Evolutionary conservation across 2,113 vertebrate genomes (phyloP).

Genomic region (Montifringilla adamsi): DNA sequence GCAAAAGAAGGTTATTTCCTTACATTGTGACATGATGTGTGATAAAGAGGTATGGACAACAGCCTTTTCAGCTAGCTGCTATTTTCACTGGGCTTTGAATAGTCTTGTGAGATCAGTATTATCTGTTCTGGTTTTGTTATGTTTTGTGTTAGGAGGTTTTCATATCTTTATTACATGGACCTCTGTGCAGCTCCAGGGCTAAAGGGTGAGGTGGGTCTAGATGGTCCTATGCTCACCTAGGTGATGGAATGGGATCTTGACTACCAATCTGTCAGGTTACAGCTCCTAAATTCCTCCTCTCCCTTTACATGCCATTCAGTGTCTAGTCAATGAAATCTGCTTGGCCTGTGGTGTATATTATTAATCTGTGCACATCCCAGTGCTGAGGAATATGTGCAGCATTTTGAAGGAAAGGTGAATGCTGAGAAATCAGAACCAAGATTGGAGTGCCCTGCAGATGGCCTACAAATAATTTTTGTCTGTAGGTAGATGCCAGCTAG

Average conservation of each 20-base stretch:
- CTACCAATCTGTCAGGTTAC: background rate
- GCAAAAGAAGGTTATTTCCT: slow-evolving; percentile 18
- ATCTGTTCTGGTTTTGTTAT: background rate
- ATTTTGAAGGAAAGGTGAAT: background rate
- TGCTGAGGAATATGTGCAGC: background rate
- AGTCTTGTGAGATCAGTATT: background rate
- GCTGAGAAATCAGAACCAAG: background rate
- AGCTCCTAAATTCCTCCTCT: background rate
- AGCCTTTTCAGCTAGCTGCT: background rate
- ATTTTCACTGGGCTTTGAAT: slow-evolving; percentile 6
- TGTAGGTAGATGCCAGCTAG: background rate
- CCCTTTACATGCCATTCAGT: background rate
- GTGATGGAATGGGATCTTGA: background rate
- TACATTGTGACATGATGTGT: background rate
- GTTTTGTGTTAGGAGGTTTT: background rate
- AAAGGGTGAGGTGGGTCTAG: background rate
- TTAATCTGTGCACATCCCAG: background rate
- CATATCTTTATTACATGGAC: background rate
- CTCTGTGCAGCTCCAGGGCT: background rate
- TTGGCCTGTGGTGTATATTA: accelerated
- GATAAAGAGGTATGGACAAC: background rate
- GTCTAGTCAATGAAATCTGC: background rate
- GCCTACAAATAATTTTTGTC: background rate
- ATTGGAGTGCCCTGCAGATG: background rate
- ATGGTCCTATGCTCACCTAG: background rate